A percentile compares a stretch with the other conserved stretches of the same genome.
These are phyloP conservation scores for Rhipidura dahli DNA, from an alignment of 2,113 vertebrate species.

Conservation along the genomic window DNA sequence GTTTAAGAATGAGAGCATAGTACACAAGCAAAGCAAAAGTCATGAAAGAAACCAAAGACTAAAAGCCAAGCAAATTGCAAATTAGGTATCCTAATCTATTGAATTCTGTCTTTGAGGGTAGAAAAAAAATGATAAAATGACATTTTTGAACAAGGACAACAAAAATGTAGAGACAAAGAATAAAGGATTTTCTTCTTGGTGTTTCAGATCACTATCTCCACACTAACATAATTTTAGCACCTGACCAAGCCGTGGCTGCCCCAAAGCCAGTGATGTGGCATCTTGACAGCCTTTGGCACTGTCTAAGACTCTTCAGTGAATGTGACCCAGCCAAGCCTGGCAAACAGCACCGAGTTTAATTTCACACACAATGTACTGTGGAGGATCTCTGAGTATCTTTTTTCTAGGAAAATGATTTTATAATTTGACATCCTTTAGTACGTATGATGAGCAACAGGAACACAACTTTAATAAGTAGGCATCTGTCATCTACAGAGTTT, in stretches of 20 bases:
- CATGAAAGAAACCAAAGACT: background rate
- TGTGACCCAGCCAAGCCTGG: background rate
- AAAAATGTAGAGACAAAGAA: background rate
- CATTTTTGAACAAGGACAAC: background rate
- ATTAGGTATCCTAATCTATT: background rate
- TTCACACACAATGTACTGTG: background rate
- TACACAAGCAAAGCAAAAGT: background rate
- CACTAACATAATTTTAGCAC: background rate
- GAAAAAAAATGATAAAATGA: background rate
- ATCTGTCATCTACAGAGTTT: slow-evolving; percentile 1
- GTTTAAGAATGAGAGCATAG: background rate
- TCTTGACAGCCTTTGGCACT: background rate
- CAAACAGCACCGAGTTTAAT: background rate
- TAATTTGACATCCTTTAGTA: background rate
- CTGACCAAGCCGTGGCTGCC: background rate
- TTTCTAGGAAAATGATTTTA: background rate
- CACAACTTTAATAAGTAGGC: background rate
- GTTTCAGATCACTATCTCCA: background rate
- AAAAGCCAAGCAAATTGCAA: background rate
- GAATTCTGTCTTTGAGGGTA: background rate
- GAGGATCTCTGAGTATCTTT: background rate
- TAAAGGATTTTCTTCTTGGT: background rate
- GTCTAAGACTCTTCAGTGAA: background rate
- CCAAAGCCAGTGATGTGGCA: background rate
- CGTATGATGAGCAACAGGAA: background rate